Evolutionary conservation across 2,797 vertebrate species (phyloP).

Genomic region (Pagetopsis macropterus): DNA sequence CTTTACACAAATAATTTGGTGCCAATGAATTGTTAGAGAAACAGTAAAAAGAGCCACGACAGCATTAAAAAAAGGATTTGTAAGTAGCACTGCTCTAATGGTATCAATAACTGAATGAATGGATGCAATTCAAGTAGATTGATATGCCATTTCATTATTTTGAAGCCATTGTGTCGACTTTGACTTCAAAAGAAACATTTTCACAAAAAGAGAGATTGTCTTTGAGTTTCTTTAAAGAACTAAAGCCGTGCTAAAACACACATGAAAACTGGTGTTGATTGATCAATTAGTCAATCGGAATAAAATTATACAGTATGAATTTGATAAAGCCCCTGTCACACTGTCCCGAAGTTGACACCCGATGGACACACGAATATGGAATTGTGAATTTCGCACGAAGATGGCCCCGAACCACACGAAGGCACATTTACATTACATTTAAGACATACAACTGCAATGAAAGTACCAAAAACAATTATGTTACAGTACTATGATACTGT

Average conservation of each 20-base stretch:
- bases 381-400: too few species aligned
- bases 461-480: too few species aligned
- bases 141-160: slow-evolving; percentile 30
- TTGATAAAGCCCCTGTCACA: not conserved
- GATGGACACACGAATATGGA: too few species aligned
- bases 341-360: too few species aligned
- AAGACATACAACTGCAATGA: too few species aligned
- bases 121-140: slow-evolving; percentile 27
- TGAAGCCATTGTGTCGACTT: not conserved
- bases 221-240: not conserved
- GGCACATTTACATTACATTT: too few species aligned
- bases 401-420: too few species aligned
- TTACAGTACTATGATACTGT: too few species aligned
- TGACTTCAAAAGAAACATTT: not conserved
- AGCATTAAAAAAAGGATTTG: slow-evolving; percentile 15
- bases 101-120: slow-evolving; percentile 27
- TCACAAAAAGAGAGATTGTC: slow-evolving; percentile 10
- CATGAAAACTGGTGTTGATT: not conserved
- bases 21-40: slow-evolving; percentile 48
- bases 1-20: slow-evolving; percentile 32
- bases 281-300: not conserved
- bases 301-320: not conserved
- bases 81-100: slow-evolving; percentile 18
- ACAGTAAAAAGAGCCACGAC: not conserved
- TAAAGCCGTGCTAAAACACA: not conserved